Conservation (phyloP, 2,888 invertebrate genomes). For the Tridacna gigas region DNA sequence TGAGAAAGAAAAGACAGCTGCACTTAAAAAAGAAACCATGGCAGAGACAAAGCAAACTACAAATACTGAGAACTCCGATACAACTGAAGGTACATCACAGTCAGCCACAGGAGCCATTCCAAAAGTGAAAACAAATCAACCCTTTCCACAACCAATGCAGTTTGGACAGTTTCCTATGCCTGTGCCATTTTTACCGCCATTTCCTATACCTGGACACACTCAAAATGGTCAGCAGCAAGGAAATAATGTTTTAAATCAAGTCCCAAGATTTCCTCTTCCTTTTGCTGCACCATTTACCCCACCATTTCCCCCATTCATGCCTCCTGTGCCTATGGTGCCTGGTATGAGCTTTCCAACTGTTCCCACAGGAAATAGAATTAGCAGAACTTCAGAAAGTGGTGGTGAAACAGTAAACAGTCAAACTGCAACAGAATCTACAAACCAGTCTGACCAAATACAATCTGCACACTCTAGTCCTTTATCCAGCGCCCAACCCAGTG, state of each 20-base stretch:
- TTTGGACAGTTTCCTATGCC: conserved; percentile 60
- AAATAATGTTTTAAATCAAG: conserved; percentile 26
- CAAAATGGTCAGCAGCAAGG: conserved; percentile 7
- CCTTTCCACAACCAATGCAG: conserved; percentile 30
- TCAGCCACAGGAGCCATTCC: conserved; percentile 9
- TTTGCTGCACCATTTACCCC: conserved; percentile 60
- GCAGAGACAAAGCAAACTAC: background rate
- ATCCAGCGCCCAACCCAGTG: background rate
- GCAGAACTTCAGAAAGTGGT: conserved; percentile 2
- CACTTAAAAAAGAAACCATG: conserved; percentile 32
- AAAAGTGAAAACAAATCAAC: background rate
- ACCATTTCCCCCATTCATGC: conserved; percentile 49
- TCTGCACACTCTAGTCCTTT: background rate
- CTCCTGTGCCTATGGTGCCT: conserved; percentile 31
- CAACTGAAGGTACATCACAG: background rate
- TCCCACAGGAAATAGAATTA: conserved; percentile 14
- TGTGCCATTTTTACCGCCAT: conserved; percentile 63
- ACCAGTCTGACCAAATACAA: background rate
- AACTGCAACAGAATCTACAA: conserved; percentile 3
- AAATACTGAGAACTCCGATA: background rate
- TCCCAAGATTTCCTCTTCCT: conserved; percentile 61
- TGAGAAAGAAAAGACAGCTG: conserved; percentile 65
- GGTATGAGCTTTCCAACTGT: conserved; percentile 47
- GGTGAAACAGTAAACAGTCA: background rate
- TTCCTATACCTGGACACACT: conserved; percentile 35